Base-by-base conservation (phyloP, 92 coral and sea anemone species). In the Metridium senile region DNA sequence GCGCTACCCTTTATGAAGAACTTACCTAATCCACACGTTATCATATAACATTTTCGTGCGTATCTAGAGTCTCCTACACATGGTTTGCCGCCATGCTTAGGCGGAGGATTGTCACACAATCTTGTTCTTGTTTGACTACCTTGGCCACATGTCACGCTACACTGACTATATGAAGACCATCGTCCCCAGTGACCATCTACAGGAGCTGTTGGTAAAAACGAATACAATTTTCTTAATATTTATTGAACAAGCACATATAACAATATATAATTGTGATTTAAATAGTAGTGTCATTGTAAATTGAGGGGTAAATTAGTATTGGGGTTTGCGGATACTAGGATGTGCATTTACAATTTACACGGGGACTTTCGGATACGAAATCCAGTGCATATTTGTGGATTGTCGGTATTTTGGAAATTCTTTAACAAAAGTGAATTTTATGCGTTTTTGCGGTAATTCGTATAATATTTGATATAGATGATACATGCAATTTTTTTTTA, bases 121-220 rank as follows among this genome's bases (percentile, higher is more conserved):
- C 98, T 93, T 25, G 87, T 78, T 49, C 98, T 72, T 39, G 76
- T 72, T 32, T 84, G 75, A 29, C 64, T 85, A 11, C 95, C 98
- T 11, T 79, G 52, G 1, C 91, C 96, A 70, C 98, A 93, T 0
- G 89, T 67, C 57, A 57, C 62, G 67, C 81, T 85, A 72, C 98
- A 93, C n/a, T 59, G 32, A n/a, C 81, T 51, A 96, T 96, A 93
- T 9, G 93, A 79, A 11, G 98, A 93, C 98, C 98, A 93, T 26
- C 90, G 80, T 34, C 94, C 92, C 93, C 91, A 93, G 71, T 93
- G 98, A 33, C 98, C 98, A 59, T 89, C 81, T 9, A 90, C 64
- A 29, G 90, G 83, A 61, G 93, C 98, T 93, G 80, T 32, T n/a
- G n/a, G n/a, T 1, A 33, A 18, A 16, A 58, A 33, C n/a, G 20